phyloP scores from a whole-genome alignment of 1,140 invertebrate genomes.

The Whitmania pigra region DNA sequence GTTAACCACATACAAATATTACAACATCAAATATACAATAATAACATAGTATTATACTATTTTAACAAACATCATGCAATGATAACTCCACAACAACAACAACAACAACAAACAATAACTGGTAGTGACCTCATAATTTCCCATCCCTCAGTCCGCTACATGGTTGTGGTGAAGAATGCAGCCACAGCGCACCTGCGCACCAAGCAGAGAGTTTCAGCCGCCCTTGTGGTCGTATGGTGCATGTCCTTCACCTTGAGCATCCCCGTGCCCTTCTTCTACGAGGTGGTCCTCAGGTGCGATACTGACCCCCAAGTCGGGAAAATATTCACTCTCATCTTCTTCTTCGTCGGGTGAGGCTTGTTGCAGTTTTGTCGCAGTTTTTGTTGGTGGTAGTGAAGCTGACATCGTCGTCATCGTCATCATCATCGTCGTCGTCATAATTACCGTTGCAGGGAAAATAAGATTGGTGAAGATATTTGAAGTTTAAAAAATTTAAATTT shows the following conservation, averaged over 20 bases:
- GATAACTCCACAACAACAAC: too few relatives aligned
- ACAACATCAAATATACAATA: too few relatives aligned
- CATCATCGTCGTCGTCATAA: neutral
- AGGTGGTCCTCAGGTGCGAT: neutral
- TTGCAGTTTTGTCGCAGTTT: neutral
- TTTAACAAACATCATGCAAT: too few relatives aligned
- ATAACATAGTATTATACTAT: too few relatives aligned
- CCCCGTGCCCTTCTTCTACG: slow-evolving; percentile 8
- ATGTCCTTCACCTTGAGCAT: neutral
- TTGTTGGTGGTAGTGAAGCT: neutral
- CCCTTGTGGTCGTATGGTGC: slow-evolving; percentile 2
- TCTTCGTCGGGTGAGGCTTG: neutral
- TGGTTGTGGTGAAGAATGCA: slow-evolving; percentile 5
- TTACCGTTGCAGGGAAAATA: too few relatives aligned
- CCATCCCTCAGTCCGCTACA: neutral
- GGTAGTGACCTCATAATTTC: too few relatives aligned
- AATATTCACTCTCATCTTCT: neutral
- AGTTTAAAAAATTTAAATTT: too few relatives aligned
- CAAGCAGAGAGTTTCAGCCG: neutral
- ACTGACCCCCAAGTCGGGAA: neutral
- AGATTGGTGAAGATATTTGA: too few relatives aligned
- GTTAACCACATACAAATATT: too few relatives aligned
- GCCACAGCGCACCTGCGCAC: slow-evolving; percentile 4
- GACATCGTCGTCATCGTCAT: neutral
- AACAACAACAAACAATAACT: neutral